Evolutionary conservation across 2,113 vertebrate species (phyloP).

Genomic region (Pterocles orientalis): DNA sequence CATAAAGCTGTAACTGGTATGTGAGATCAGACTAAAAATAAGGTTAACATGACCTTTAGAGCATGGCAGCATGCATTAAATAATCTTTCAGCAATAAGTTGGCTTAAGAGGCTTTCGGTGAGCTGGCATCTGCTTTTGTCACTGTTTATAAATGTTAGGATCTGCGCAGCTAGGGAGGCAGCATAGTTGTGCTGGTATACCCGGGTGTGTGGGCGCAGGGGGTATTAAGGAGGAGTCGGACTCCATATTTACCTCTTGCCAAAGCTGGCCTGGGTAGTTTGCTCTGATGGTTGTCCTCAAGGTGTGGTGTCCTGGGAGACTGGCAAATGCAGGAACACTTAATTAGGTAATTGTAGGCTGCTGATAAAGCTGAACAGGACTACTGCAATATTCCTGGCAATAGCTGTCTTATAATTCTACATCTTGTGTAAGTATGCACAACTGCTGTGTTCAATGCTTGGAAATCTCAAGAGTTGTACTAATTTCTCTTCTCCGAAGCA

Average conservation of each 20-base stretch:
- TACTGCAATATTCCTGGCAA: not conserved
- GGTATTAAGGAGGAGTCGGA: not conserved
- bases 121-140: not conserved
- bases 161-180: not conserved
- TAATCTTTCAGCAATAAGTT: not conserved
- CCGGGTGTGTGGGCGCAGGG: fast-evolving
- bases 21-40: not conserved
- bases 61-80: not conserved
- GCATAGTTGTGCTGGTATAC: not conserved
- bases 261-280: not conserved
- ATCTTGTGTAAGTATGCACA: not conserved
- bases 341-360: not conserved
- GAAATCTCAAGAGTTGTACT: not conserved
- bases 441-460: not conserved
- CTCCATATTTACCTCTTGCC: not conserved
- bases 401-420: not conserved
- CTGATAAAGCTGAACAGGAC: not conserved
- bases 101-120: not conserved
- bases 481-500: not conserved
- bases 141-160: not conserved
- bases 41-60: not conserved
- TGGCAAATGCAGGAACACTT: not conserved
- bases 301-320: not conserved
- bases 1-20: not conserved
- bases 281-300: not conserved